Conservation (phyloP, 1,140 invertebrate genomes). For the Drosophila hydei region DNA sequence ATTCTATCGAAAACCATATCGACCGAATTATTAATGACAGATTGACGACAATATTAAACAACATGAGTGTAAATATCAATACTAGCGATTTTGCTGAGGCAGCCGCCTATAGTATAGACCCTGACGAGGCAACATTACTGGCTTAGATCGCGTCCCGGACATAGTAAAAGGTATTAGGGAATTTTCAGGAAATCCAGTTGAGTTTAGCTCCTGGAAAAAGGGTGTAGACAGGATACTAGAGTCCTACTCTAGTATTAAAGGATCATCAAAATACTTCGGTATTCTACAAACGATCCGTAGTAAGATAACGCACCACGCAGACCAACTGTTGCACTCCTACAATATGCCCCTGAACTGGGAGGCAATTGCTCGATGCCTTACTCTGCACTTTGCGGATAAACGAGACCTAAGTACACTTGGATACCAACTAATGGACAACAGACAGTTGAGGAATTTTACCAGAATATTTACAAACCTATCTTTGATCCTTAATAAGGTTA, state of each 20-base stretch:
- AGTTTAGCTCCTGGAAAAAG: no score
- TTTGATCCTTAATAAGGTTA: background rate
- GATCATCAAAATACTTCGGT: no score
- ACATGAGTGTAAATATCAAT: background rate
- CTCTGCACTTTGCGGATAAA: slow-evolving; percentile 2
- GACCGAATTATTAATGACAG: background rate
- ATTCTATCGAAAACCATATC: background rate
- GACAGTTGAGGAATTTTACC: background rate
- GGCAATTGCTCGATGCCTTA: background rate
- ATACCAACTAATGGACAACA: background rate
- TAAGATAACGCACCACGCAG: background rate
- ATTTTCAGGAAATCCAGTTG: no score
- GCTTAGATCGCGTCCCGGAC: background rate
- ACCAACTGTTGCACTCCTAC: background rate
- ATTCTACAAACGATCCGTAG: background rate
- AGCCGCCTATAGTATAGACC: background rate
- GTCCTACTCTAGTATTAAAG: background rate
- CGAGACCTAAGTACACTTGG: background rate
- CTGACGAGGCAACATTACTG: background rate
- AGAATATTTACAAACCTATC: background rate
- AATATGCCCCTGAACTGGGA: background rate
- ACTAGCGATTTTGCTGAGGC: background rate
- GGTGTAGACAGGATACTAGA: no score
- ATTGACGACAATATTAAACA: background rate
- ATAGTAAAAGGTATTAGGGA: no score